These are phyloP conservation scores for Danio rerio DNA, from an alignment of 2,113 vertebrate species.

Conservation along the genomic window GRCz12tu NC_133198.1:9579001-9579500, in stretches of 20 bases:
- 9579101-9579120: no score
- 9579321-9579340: background rate
- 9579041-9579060: no score
- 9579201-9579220: background rate
- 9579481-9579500: background rate
- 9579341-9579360: background rate
- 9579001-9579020: no score
- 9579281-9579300: conserved; percentile 9
- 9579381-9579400: conserved; percentile 20
- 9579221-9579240: background rate
- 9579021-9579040: no score
- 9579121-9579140: conserved; percentile 10
- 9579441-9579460: background rate
- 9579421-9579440: conserved; percentile 23
- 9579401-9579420: conserved; percentile 38
- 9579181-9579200: background rate
- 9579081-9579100: no score
- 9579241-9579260: background rate
- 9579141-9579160: conserved; percentile 19
- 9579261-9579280: background rate
- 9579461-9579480: background rate
- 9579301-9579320: background rate
- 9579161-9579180: background rate
- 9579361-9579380: background rate
- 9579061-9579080: no score